Base-by-base conservation (phyloP, 2,888 invertebrate species). In the Dicyrtomina minuta region DNA sequence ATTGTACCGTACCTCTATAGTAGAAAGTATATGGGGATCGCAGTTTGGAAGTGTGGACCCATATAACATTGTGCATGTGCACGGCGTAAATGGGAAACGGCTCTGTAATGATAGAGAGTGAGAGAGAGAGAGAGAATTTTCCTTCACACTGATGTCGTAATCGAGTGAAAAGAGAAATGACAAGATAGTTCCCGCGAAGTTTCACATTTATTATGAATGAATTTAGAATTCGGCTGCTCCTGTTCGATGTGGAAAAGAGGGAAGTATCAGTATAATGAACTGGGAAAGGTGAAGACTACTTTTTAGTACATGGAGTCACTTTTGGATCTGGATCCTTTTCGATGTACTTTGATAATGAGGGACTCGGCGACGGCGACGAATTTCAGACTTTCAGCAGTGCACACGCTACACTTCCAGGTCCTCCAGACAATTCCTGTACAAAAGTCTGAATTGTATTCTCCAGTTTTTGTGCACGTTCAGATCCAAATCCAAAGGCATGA, bases 161-260 rank as follows among this genome's bases (percentile, higher is more conserved):
- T 33, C 33, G 33, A 33, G 33, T 33, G 33, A 33, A 8, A 8
- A 33, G 41, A 41, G 59, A 41, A 26, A 22, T 39, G 60, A 20
- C 22, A 43, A 49, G 41, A 43, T 46, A 46, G 61, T 46, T 43
- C n/a, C 27, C 8, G 33, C 8, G 4, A 17, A 27, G 17, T 49
- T 27, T 51, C 64, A 51, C 64, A 64, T 64, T 64, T 20, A 51
- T 64, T 33, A 51, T 64, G 20, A 51, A 64, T 49, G 27, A 44
- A 2, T 4, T 20, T n/a, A 33, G 49, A 24, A 55, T 55, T 33
- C 33, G 4, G 4, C 33, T 8, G n/a, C n/a, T n/a, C n/a, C n/a
- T 8, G 15, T 33, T 27, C 27, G 13, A 24, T 20, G 53, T 46
- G 13, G 46, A 46, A n/a, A 56, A 55, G 56, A 41, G 58, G 17